Conservation (phyloP, 1,140 invertebrate species). For the Liolophura sinensis region DNA sequence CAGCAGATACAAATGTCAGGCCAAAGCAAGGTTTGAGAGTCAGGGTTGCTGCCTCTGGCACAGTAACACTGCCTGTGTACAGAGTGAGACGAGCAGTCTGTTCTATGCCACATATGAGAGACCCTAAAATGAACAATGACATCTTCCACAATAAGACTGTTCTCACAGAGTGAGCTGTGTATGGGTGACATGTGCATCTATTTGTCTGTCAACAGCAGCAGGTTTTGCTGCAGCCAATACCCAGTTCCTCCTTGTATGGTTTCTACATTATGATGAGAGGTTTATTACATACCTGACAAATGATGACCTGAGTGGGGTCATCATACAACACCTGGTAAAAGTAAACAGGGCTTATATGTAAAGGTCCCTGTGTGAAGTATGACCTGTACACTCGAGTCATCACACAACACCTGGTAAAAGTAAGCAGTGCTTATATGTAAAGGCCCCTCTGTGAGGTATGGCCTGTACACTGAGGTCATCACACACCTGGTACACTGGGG, state of each 20-base stretch:
- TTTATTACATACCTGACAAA: no score
- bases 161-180: not conserved
- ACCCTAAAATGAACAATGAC: conserved; percentile 22
- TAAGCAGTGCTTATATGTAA: conserved; percentile 12
- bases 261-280: not conserved
- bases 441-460: conserved; percentile 23
- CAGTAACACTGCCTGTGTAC: conserved; percentile 59
- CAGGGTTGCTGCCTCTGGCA: conserved; percentile 36
- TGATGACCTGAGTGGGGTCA: no score
- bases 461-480: not conserved
- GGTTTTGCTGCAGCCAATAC: conserved; percentile 1
- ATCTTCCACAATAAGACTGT: not conserved
- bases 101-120: conserved; percentile 61
- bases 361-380: conserved; percentile 27
- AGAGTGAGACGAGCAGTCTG: conserved; percentile 60
- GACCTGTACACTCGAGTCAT: no score
- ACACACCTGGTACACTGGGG: not conserved
- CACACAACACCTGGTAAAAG: conserved; percentile 2
- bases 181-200: not conserved
- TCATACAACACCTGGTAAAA: not conserved
- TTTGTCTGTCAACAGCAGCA: not conserved
- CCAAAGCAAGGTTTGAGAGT: conserved; percentile 23
- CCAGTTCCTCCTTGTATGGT: not conserved
- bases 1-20: conserved; percentile 13
- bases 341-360: conserved; percentile 12